phyloP scores from a whole-genome alignment of 2,888 invertebrate genomes.

The Apoda limacodes region DNA sequence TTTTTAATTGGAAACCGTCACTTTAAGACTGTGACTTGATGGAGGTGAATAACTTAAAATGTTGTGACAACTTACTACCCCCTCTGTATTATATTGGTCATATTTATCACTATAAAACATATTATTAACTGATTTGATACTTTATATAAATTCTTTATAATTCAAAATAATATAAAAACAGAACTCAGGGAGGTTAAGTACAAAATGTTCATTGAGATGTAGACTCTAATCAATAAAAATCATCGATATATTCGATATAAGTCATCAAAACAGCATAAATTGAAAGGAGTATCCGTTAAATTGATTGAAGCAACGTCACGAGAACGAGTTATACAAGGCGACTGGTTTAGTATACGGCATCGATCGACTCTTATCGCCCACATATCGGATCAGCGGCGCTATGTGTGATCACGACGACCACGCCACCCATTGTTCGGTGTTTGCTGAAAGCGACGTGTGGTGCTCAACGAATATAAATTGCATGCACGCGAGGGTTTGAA shows the following conservation, averaged over 20 bases:
- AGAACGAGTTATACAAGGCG: conserved; percentile 8
- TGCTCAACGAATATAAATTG: conserved; percentile 43
- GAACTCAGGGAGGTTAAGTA: too few relatives aligned
- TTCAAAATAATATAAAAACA: too few relatives aligned
- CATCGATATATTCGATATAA: conserved; percentile 42
- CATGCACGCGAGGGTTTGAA: conserved; percentile 35
- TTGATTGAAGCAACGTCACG: conserved; percentile 1
- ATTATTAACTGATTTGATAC: too few relatives aligned
- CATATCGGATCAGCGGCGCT: conserved; percentile 20
- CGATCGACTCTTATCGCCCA: conserved; percentile 45
- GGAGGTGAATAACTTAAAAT: too few relatives aligned
- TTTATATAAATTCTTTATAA: too few relatives aligned
- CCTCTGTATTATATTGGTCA: too few relatives aligned
- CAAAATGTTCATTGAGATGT: too few relatives aligned
- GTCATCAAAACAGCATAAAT: conserved; percentile 37
- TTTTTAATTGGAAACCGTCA: too few relatives aligned
- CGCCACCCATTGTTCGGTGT: conserved; percentile 29
- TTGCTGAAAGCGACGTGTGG: conserved; percentile 34
- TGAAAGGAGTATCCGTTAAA: conserved; percentile 29
- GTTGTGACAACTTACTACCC: too few relatives aligned
- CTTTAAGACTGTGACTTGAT: too few relatives aligned
- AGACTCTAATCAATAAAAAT: conserved; percentile 20
- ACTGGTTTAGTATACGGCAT: conserved; percentile 26
- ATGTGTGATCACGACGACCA: conserved; percentile 25
- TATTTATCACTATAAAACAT: too few relatives aligned